Percentiles rank a stretch among this genome's conserved stretches.
Evolutionary conservation across 2,797 vertebrate genomes (phyloP).

Genomic region (Carapus acus): DNA sequence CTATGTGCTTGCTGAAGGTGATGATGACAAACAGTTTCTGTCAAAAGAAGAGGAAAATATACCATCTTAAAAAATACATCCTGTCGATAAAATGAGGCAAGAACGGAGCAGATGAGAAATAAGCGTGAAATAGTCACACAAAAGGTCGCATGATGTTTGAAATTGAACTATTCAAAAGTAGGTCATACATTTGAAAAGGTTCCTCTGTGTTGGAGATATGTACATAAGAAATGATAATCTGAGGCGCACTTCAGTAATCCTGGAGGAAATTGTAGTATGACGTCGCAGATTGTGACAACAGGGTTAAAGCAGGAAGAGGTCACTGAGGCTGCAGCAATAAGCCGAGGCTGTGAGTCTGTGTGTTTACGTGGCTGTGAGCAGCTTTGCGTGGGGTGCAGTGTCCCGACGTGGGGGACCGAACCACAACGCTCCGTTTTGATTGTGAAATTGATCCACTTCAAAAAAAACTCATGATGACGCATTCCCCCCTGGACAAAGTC

Average conservation of each 20-base stretch:
- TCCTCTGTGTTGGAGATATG: background rate
- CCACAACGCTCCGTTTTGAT: slow-evolving; percentile 41
- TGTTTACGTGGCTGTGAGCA: slow-evolving; percentile 12
- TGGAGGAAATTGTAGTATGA: no score
- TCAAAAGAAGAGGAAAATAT: slow-evolving; percentile 40
- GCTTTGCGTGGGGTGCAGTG: slow-evolving; percentile 47
- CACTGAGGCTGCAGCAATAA: background rate
- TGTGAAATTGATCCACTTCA: slow-evolving; percentile 55
- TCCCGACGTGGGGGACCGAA: slow-evolving; percentile 23
- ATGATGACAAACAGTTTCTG: slow-evolving; percentile 99
- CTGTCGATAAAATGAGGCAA: background rate
- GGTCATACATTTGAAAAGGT: background rate
- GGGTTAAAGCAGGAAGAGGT: background rate
- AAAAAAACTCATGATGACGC: slow-evolving; percentile 64
- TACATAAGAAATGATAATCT: background rate
- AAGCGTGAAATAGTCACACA: background rate
- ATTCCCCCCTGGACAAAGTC: slow-evolving; percentile 55
- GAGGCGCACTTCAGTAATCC: no score
- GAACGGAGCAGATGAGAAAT: background rate
- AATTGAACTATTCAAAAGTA: background rate
- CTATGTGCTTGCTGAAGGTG: slow-evolving; percentile 99
- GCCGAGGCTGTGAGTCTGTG: background rate
- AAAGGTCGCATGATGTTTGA: no score
- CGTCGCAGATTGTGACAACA: no score
- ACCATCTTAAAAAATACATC: slow-evolving; percentile 1